These are phyloP conservation scores for Montipora sp. DNA, from an alignment of 64 coral and sea anemone genomes.

Conservation along the genomic window DNA sequence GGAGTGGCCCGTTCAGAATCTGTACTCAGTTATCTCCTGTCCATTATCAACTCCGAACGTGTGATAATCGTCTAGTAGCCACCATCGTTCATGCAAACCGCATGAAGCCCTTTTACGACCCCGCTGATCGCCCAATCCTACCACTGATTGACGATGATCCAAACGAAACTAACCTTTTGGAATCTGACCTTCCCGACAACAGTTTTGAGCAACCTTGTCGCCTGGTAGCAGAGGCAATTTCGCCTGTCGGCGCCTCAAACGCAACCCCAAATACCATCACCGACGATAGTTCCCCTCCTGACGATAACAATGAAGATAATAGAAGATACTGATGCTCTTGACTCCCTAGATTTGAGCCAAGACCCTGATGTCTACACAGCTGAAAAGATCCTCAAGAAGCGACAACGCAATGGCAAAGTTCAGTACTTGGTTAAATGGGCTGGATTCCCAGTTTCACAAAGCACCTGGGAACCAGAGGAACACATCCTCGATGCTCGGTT, in stretches of 20 bases:
- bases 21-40: background rate
- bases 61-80: constrained; percentile 15
- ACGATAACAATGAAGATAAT: background rate
- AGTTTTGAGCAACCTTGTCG: constrained; percentile 1
- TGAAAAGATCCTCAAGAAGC: constrained; percentile 34
- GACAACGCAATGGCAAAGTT: background rate
- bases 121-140: constrained; percentile 28
- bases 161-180: background rate
- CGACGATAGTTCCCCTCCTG: background rate
- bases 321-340: background rate
- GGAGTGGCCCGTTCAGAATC: constrained; percentile 27
- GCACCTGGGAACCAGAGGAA: constrained; percentile 56
- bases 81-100: constrained; percentile 27
- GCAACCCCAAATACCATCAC: too few species aligned
- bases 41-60: constrained; percentile 16
- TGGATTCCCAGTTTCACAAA: background rate
- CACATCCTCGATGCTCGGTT: constrained; percentile 15
- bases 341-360: background rate
- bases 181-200: background rate
- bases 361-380: constrained; percentile 1
- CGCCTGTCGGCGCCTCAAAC: background rate
- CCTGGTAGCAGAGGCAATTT: background rate
- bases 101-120: constrained; percentile 18
- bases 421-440: constrained; percentile 50
- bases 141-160: background rate